phyloP scores from a whole-genome alignment of 2,113 vertebrate genomes.

The Antigone vipio region DNA sequence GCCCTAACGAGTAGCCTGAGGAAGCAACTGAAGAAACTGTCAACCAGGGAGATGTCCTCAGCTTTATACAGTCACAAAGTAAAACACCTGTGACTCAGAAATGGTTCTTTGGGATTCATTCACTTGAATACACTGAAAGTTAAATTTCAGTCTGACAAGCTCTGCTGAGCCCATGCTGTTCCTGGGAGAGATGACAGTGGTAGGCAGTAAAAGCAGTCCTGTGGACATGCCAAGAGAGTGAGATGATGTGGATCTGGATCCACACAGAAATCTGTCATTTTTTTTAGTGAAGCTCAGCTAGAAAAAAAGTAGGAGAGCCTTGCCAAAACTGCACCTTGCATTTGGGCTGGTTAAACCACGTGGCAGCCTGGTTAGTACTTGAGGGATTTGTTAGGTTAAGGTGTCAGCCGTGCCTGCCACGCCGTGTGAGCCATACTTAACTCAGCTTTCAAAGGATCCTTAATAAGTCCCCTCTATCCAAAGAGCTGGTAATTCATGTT shows the following conservation, averaged over 20 bases:
- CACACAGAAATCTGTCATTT: neutral
- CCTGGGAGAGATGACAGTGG: neutral
- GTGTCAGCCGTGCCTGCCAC: neutral
- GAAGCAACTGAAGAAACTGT: neutral
- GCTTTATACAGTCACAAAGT: neutral
- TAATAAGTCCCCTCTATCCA: neutral
- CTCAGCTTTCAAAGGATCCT: neutral
- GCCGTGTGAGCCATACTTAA: neutral
- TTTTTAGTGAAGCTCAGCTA: neutral
- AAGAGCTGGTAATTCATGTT: neutral
- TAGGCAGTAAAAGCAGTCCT: neutral
- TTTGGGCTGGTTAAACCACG: neutral
- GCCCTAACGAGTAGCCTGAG: neutral
- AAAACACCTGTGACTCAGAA: neutral
- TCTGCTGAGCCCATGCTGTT: neutral
- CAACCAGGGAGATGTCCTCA: neutral
- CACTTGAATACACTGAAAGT: neutral
- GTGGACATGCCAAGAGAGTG: rapidly evolving
- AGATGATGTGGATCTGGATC: neutral
- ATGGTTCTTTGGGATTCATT: neutral
- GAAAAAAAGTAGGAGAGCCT: neutral
- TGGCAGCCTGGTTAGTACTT: neutral
- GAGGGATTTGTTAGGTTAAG: neutral
- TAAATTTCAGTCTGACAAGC: neutral
- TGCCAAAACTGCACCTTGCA: neutral